Base-by-base conservation (phyloP, 2,113 vertebrate species). In the Haliaeetus leucogaster region DNA sequence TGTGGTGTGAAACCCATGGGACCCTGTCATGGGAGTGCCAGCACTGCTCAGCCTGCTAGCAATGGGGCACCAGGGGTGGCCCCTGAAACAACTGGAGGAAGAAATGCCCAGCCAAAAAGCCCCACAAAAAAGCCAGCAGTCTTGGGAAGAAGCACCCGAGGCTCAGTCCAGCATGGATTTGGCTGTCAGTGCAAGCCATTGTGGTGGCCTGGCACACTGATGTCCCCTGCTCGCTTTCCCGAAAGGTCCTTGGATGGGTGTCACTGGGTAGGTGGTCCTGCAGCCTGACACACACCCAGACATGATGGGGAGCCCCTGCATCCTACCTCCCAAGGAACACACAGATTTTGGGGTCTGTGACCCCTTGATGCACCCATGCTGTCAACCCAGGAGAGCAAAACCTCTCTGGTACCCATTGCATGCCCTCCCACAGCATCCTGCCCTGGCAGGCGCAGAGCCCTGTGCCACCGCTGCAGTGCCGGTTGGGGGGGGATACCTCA, bases 211-310 rank as follows among this genome's bases (percentile, higher is more conserved):
- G 76, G 59, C 80, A 92, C 7, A 5, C 3, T 14, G 32, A 89
- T 10, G 42, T 70, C 48, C 36, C 63, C 63, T 61, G 27, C 78
- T 67, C 4, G 6, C 29, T 29, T 76, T 92, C 67, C 82, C 38
- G 1, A 86, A 70, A 3, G 16, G 36, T 71, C 40, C 32, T 40
- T 12, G 6, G 70, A 80, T 13, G 19, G 30, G 15, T 61, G 48
- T 66, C 53, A 56, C 34, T 0, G 0, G 13, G 36, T 73, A 68
- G 66, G 58, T 73, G 50, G 71, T 63, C 82, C 40, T 2, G 2
- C 50, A 80, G 58, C 62, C 34, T 0, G 0, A 83, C 58, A 65
- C 34, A 48, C 16, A 65, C 18, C 8, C 7, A 0, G 0, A 40
- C 27, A 70, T 0, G 2, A 26, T 22, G 14, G 7, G 43, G 48